Evolutionary conservation across 1,140 invertebrate species (phyloP), one percentile per base, ranked within the genome.

Genomic region (Liolophura sinensis): DNA sequence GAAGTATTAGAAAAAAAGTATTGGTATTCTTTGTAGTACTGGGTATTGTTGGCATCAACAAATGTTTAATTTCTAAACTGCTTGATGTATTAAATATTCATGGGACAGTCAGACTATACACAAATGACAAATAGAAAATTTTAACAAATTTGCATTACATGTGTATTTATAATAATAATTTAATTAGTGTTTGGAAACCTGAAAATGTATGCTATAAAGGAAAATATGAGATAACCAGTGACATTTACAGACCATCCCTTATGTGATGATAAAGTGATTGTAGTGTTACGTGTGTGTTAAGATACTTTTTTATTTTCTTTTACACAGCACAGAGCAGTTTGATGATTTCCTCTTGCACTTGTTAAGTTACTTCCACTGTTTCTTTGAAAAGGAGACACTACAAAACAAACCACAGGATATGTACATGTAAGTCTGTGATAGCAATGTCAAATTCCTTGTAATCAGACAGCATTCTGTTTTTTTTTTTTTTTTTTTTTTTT

Each of bases 311-410:
- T 51, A 31, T 60, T 58, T 55, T 56, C 49, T 74, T 48, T 70
- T 49, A 75, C 80, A 52, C 71, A 83, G 81, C 54, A 72, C 73
- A 49, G 72, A 76, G 47, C 72, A 80, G 69, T 82, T 84, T 74
- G 80, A 84, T 63, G 69, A 78, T 46, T 83, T 82, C 68, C 70
- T 84, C 12, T 59, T 82, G 51, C 65, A 78, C 64, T 71, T 84
- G 0, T 60, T 83, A 61, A 79, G 74, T 54, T 84, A 84, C 61
- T 84, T 82, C 63, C 75, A 81, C 60, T 83, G 80, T 63, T 84
- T 80, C 72, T 83, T 83, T 74, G 80, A 83, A 48, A 80, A 81
- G 58, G 71, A 78, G 18, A 68, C 72, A 16, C 75, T 75, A 57
- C 78, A 78, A 58, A 74, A 73, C 55, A 80, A 82, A 73, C 71